A percentile compares a stretch with the other conserved stretches of the same genome.
Conservation (phyloP, 1,140 invertebrate genomes). For the Leptinotarsa undecemlineata region DNA sequence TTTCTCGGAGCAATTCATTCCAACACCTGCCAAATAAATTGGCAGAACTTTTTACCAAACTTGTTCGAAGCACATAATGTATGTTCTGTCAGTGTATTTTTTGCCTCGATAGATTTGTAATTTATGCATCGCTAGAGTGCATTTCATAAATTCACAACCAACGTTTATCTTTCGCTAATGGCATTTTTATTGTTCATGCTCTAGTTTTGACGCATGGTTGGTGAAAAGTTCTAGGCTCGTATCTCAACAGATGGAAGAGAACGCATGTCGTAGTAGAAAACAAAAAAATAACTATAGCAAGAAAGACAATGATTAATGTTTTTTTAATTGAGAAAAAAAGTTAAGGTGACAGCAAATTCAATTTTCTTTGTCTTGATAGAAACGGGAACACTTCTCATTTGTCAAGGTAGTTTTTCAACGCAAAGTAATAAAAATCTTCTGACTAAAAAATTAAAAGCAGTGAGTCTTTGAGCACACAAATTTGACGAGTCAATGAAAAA, state of each 20-base stretch:
- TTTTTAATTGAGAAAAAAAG: background rate
- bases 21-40: slow-evolving; percentile 25
- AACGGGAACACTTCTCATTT: no score
- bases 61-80: slow-evolving; percentile 10
- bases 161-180: slow-evolving; percentile 1
- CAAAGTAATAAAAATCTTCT: no score
- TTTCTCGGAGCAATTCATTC: slow-evolving; percentile 15
- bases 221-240: background rate
- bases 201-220: background rate
- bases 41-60: slow-evolving; percentile 16
- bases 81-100: slow-evolving; percentile 8
- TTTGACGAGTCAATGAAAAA: no score
- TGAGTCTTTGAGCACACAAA: no score
- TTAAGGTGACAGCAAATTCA: background rate
- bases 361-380: background rate
- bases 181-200: slow-evolving; percentile 17
- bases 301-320: background rate
- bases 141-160: slow-evolving; percentile 11
- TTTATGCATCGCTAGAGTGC: slow-evolving; percentile 15
- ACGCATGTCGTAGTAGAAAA: background rate
- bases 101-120: background rate
- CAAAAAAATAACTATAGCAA: background rate
- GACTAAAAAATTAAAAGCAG: no score
- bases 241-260: background rate
- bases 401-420: no score